Percentiles rank a stretch among this genome's conserved stretches.
Conservation (phyloP, 2,888 invertebrate genomes). For the Plebejus anna region DNA sequence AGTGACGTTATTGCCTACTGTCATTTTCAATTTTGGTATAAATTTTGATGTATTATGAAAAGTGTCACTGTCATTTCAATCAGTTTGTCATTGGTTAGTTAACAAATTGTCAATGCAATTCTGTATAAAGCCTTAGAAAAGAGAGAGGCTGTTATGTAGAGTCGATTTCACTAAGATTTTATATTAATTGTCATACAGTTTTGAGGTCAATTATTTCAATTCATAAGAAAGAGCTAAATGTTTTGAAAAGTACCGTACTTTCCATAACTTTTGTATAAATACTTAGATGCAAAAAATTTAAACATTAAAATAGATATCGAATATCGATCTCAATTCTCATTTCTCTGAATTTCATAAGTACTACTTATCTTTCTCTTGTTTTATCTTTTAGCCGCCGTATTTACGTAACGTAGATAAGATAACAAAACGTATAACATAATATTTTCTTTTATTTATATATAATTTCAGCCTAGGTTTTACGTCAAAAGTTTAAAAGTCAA, state of each 20-base stretch:
- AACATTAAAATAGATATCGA: not conserved
- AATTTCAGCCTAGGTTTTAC: slow-evolving; percentile 2
- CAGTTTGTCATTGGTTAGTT: no score
- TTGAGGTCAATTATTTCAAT: not conserved
- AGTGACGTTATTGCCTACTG: no score
- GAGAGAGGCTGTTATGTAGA: not conserved
- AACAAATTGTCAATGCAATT: not conserved
- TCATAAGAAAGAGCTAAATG: not conserved
- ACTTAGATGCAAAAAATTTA: not conserved
- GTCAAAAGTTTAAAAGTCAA: slow-evolving; percentile 22
- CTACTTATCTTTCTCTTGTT: slow-evolving; percentile 18
- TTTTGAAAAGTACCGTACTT: not conserved
- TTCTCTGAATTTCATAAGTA: not conserved
- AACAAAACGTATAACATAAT: not conserved
- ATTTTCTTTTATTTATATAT: slow-evolving; percentile 1
- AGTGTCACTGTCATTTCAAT: no score
- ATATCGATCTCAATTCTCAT: not conserved
- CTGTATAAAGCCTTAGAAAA: not conserved
- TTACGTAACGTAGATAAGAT: slow-evolving; percentile 37
- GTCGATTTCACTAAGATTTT: not conserved
- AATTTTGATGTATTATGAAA: no score
- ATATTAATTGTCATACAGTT: not conserved
- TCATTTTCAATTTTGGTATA: no score
- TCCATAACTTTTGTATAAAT: not conserved
- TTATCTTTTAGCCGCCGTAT: slow-evolving; percentile 34